Percentiles rank a stretch among this genome's conserved stretches.
Evolutionary conservation across 1,140 invertebrate genomes (phyloP).

Genomic region (Saccostrea echinata): DNA sequence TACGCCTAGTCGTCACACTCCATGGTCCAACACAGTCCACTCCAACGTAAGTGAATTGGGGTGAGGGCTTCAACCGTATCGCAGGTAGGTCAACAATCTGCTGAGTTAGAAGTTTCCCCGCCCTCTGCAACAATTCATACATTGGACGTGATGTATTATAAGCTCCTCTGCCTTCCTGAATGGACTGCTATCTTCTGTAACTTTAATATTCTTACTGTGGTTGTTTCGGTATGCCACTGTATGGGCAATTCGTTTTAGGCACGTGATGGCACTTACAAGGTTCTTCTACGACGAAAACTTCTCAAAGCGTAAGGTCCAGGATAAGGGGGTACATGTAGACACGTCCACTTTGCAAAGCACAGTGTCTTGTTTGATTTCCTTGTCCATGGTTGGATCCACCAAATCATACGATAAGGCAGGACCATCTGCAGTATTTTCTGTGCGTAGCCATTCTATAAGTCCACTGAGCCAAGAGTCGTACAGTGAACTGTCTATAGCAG

Average conservation of each 20-base stretch:
- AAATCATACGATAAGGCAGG: not conserved
- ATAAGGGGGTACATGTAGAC: not conserved
- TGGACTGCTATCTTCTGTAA: not conserved
- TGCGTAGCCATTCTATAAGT: not conserved
- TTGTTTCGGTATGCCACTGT: not conserved
- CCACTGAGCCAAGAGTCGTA: not conserved
- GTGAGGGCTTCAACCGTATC: not conserved
- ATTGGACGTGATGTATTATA: not conserved
- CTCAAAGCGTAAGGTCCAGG: not conserved
- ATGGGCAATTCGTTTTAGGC: not conserved
- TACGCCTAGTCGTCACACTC: not conserved
- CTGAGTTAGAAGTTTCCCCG: not conserved
- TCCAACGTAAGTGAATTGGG: conserved; percentile 25
- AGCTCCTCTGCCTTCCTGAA: not conserved
- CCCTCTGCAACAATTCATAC: conserved; percentile 10
- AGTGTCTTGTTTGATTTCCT: not conserved
- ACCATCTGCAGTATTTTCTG: not conserved
- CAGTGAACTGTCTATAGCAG: not conserved
- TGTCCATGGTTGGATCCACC: conserved; percentile 14
- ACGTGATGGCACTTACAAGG: not conserved
- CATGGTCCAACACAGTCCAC: conserved; percentile 18
- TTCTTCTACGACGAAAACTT: not conserved
- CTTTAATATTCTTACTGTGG: not conserved
- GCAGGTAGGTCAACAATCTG: not conserved
- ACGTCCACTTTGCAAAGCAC: not conserved